Base-by-base conservation (phyloP, 2,888 invertebrate genomes). In the Hypsopygia costalis region DNA sequence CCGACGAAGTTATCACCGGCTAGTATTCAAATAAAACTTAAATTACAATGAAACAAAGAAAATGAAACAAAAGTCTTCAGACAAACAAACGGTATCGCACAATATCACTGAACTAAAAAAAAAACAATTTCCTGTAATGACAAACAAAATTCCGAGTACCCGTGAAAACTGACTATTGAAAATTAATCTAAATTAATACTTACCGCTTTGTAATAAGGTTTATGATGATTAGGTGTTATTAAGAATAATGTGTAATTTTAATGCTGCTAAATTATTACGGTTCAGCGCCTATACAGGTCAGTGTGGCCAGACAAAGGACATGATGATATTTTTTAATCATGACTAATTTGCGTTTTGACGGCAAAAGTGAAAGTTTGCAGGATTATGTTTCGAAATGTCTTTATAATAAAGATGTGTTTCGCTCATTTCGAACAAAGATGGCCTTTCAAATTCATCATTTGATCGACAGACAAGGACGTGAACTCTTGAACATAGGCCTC, bases 321-420 rank as follows among this genome's bases (percentile, higher is more conserved):
- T 16, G 16, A n/a, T n/a, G n/a, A n/a, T 16, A 16, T 16, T 8
- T 12, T 20, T 31, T 38, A 31, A 32, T 25, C 27, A 31, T 50
- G 50, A 50, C 45, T 50, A 49, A 49, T 44, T 27, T 32, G 16
- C 36, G 34, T 34, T 44, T 20, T 28, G 34, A 41, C 41, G 36
- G 29, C 32, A 32, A 47, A 50, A 47, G 33, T 22, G 47, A 47
- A 47, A 50, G 50, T 21, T 16, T 16, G 16, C 39, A 43, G 5
- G 32, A 39, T 35, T 11, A 2, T 16, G 16, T 16, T 16, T 16
- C 16, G 16, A 16, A 16, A n/a, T n/a, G n/a, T n/a, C n/a, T n/a
- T n/a, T n/a, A n/a, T n/a, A n/a, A n/a, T n/a, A n/a, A n/a, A n/a
- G n/a, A n/a, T n/a, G n/a, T n/a, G n/a, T n/a, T n/a, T n/a, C n/a